phyloP scores from a whole-genome alignment of 2,888 invertebrate genomes.

The Leptothorax acervorum region DNA sequence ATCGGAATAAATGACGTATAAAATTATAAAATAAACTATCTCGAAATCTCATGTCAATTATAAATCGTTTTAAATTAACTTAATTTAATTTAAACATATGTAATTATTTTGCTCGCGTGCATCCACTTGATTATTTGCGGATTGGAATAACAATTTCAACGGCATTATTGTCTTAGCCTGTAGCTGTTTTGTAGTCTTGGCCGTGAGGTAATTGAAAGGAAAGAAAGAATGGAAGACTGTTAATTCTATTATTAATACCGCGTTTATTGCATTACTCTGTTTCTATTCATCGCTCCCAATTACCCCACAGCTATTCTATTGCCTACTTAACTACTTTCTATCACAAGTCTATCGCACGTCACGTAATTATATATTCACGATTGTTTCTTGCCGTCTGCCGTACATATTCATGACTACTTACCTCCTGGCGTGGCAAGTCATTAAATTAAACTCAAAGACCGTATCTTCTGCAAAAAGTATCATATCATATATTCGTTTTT shows the following conservation, averaged over 20 bases:
- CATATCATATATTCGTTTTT: neutral
- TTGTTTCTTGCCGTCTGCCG: neutral
- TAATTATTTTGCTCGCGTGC: neutral
- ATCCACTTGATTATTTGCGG: neutral
- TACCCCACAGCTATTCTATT: neutral
- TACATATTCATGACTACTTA: neutral
- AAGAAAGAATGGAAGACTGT: neutral
- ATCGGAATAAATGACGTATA: no score
- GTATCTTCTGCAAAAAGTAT: neutral
- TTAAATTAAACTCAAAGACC: neutral
- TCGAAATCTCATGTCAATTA: no score
- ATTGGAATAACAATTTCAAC: neutral
- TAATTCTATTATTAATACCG: constrained; percentile 14
- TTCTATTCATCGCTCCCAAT: constrained; percentile 25
- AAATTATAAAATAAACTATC: no score
- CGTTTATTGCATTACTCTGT: neutral
- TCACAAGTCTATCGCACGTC: neutral
- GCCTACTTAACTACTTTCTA: constrained; percentile 10
- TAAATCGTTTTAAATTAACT: neutral
- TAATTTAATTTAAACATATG: neutral
- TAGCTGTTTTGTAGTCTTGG: neutral
- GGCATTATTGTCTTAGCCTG: neutral
- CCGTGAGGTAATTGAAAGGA: neutral
- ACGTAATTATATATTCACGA: constrained; percentile 14
- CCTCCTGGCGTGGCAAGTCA: neutral